These are phyloP conservation scores for Podargus strigoides DNA, from an alignment of 2,797 vertebrate species.

Conservation along the genomic window DNA sequence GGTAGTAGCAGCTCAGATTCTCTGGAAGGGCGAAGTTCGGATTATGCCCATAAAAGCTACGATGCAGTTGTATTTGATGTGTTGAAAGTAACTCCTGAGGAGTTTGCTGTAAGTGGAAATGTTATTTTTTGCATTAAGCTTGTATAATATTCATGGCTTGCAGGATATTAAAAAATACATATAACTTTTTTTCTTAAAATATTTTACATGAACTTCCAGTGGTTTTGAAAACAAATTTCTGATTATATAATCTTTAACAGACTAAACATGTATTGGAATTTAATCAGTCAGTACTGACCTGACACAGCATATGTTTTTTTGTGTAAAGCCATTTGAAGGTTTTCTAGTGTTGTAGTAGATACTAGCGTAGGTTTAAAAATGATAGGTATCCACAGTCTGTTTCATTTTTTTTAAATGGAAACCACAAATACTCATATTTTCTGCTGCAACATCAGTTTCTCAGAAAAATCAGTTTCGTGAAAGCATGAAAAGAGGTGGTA, in stretches of 20 bases:
- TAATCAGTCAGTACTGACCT: not conserved
- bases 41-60: slow-evolving; percentile 92
- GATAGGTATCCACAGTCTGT: not conserved
- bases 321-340: not conserved
- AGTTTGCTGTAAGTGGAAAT: slow-evolving; percentile 89
- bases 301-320: not conserved
- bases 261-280: not conserved
- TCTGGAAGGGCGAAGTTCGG: slow-evolving; percentile 87
- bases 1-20: slow-evolving; percentile 94
- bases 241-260: not conserved
- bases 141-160: not conserved
- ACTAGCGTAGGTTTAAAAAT: not conserved
- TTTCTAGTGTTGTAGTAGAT: not conserved
- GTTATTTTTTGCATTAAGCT: not conserved
- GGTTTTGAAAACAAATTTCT: not conserved
- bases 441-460: not conserved
- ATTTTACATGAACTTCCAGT: not conserved
- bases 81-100: slow-evolving; percentile 94
- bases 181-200: not conserved
- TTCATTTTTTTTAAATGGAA: not conserved
- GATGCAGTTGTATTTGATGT: slow-evolving; percentile 96
- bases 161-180: not conserved
- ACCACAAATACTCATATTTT: not conserved
- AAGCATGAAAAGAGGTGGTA: not conserved
- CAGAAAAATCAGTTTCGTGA: not conserved